Conservation (phyloP, 2,797 vertebrate genomes). For the Nasua narica region DNA sequence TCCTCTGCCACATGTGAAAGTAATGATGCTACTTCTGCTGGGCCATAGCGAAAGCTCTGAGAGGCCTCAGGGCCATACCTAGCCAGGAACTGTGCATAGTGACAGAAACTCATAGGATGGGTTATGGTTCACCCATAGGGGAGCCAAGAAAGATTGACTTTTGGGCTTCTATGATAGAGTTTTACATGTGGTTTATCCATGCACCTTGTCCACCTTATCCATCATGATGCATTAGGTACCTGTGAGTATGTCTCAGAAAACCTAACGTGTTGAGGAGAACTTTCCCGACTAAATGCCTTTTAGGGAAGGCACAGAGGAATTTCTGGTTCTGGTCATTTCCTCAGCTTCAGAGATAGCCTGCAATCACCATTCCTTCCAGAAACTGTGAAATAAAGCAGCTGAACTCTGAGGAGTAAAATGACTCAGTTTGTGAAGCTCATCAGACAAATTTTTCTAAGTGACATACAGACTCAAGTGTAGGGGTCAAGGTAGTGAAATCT, state of each 20-base stretch:
- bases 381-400: constrained; percentile 6
- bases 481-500: neutral
- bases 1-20: neutral
- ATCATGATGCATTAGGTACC: neutral
- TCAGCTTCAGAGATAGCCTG: neutral
- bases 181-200: neutral
- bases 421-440: neutral
- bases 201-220: neutral
- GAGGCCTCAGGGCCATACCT: neutral
- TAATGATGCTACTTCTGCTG: neutral
- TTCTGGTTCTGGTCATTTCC: neutral
- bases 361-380: constrained; percentile 20
- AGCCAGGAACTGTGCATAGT: neutral
- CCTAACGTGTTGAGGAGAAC: neutral
- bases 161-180: neutral
- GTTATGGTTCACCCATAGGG: neutral
- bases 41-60: neutral
- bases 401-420: constrained; percentile 4
- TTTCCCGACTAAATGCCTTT: constrained; percentile 24
- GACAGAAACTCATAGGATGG: neutral
- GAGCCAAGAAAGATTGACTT: neutral
- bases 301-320: neutral
- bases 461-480: neutral
- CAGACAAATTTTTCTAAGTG: neutral
- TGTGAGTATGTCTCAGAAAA: constrained; percentile 7